Evolutionary conservation across 2,888 invertebrate species (phyloP).

Genomic region (Hypena proboscidalis): DNA sequence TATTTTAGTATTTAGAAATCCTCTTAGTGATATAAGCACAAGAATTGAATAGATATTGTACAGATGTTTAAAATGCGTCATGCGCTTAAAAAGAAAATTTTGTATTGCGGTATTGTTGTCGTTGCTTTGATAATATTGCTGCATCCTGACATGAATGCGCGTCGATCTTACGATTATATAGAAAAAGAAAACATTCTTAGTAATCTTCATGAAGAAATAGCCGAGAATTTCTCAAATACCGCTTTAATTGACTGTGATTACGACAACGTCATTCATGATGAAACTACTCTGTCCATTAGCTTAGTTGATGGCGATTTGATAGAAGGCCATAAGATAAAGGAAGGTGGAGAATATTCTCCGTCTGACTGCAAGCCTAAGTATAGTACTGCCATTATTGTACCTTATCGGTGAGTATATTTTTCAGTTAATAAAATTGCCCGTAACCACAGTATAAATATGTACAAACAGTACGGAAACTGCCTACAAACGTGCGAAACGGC

Average conservation of each 20-base stretch:
- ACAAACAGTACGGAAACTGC: too few species aligned
- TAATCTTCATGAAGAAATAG: conserved; percentile 66
- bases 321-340: conserved; percentile 67
- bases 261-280: conserved; percentile 63
- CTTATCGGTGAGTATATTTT: conserved; percentile 82
- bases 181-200: conserved; percentile 69
- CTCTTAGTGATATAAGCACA: too few species aligned
- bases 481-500: too few species aligned
- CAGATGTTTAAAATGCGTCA: conserved; percentile 55
- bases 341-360: conserved; percentile 75
- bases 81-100: conserved; percentile 61
- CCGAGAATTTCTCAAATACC: conserved; percentile 75
- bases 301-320: conserved; percentile 66
- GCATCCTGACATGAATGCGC: conserved; percentile 62
- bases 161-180: conserved; percentile 74
- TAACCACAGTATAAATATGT: too few species aligned
- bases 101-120: conserved; percentile 53
- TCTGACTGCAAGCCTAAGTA: conserved; percentile 78
- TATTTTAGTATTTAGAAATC: too few species aligned
- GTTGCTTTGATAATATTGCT: conserved; percentile 61
- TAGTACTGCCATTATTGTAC: conserved; percentile 93
- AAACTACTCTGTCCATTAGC: conserved; percentile 61
- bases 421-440: too few species aligned
- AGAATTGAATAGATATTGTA: not conserved
- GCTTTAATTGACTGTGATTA: conserved; percentile 70